Evolutionary conservation across 1,140 invertebrate species (phyloP), one percentile per base, ranked within the genome.

Genomic region (Halesus radiatus): DNA sequence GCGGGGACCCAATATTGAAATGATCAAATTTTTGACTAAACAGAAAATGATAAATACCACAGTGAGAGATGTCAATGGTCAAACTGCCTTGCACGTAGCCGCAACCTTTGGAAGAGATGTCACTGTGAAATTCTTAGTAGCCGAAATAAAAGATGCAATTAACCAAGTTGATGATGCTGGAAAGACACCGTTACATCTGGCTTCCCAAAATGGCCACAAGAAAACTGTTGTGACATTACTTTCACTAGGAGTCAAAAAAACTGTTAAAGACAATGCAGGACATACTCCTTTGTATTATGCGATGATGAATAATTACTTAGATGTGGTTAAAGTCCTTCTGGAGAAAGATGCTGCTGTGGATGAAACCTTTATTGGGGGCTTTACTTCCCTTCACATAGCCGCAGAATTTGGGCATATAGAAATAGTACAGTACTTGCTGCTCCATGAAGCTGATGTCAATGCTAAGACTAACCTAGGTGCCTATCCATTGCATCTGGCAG

Each of bases 171-270:
- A 62, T 26, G 0, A 15, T 4, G 60, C 7, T 22, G 60, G 60
- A 15, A 23, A 23, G 60, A 62, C 60, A 62, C 60, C 60, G 20
- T 62, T 62, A 62, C 60, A 62, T 13, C 15, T 26, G 15, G 60
- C 60, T 18, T 18, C 60, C 15, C 18, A 62, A 16, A 62, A 62
- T 62, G 60, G 60, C 26, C 60, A 62, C 20, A 18, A 15, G 6
- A 23, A 62, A 62, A 23, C 60, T 62, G 60, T 62, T 23, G 22
- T 23, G 26, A 23, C 22, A 26, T 62, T 62, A 13, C 1, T 62
- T 7, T 23, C 20, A 1, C 60, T 62, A 3, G 60, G 20, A 5
- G 60, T 18, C 15, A 62, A 23, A 23, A 18, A 5, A 8, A 8
- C 60, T 22, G 15, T 23, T 13, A 23, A 62, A 23, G 60, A 62